These are phyloP conservation scores for Macrochelys suwanniensis DNA, from an alignment of 2,797 vertebrate genomes.

Conservation along the genomic window DNA sequence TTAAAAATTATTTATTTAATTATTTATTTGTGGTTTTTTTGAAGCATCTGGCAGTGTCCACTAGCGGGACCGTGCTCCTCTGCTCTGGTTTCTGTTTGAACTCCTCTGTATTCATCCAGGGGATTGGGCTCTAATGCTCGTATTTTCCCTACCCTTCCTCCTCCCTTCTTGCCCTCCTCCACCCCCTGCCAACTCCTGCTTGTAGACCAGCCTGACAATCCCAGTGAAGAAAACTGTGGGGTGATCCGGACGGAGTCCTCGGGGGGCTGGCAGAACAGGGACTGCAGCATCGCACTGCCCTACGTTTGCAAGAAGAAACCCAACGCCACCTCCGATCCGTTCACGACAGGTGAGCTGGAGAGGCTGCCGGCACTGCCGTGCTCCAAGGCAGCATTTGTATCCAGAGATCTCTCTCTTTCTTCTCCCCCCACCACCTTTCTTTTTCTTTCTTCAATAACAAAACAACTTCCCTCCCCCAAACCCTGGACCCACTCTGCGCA, in stretches of 20 bases:
- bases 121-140: neutral
- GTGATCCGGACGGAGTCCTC: slow-evolving; percentile 94
- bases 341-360: slow-evolving; percentile 83
- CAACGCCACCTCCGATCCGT: slow-evolving; percentile 88
- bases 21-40: neutral
- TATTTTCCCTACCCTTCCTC: neutral
- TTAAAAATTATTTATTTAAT: no score
- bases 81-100: neutral
- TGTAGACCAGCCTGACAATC: slow-evolving; percentile 92
- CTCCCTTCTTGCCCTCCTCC: accelerated
- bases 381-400: neutral
- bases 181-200: neutral
- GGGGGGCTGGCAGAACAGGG: slow-evolving; percentile 94
- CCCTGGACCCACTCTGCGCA: neutral
- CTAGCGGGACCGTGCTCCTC: neutral
- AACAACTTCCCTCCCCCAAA: neutral
- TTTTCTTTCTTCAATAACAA: neutral
- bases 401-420: no score
- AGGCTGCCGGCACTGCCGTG: no score
- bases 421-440: neutral
- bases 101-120: neutral
- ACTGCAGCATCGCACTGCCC: slow-evolving; percentile 92
- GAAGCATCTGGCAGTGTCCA: neutral
- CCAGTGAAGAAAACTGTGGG: slow-evolving; percentile 93
- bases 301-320: slow-evolving; percentile 97